Conservation (phyloP, 1,140 invertebrate species). For the Temnothorax longispinosus region DNA sequence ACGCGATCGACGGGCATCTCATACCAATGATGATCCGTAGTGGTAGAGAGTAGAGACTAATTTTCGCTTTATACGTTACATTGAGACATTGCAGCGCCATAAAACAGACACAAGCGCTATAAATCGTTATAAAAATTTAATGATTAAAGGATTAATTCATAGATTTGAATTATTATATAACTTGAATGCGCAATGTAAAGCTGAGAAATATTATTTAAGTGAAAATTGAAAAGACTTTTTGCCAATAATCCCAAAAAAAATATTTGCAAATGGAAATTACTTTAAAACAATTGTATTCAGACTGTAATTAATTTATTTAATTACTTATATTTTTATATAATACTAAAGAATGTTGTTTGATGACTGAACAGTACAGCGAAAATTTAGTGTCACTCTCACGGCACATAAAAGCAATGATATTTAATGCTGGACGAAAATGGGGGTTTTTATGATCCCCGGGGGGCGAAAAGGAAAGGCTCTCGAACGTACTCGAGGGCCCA, state of each 20-base stretch:
- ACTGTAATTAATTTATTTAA: not conserved
- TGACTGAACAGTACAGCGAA: not conserved
- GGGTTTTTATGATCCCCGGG: constrained; percentile 47
- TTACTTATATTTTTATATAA: not conserved
- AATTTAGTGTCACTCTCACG: constrained; percentile 44
- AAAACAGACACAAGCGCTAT: not conserved
- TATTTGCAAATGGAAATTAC: not conserved
- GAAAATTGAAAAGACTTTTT: not conserved
- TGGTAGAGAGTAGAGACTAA: constrained; percentile 21
- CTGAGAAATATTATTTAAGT: not conserved
- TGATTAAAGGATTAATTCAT: constrained; percentile 2
- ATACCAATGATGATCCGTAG: constrained; percentile 36
- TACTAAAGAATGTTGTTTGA: not conserved
- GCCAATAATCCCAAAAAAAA: not conserved
- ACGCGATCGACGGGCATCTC: constrained; percentile 58
- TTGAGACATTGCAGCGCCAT: not conserved
- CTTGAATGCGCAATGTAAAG: not conserved
- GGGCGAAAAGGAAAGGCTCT: constrained; percentile 57
- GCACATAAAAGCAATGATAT: constrained; percentile 28
- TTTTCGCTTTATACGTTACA: constrained; percentile 14
- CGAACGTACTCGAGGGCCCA: constrained; percentile 53
- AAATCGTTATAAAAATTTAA: not conserved
- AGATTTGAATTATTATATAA: not conserved
- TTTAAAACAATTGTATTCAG: not conserved
- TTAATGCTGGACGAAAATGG: constrained; percentile 57